Base-by-base conservation (phyloP, 2,113 vertebrate species). In the Enhydra lutris region DNA sequence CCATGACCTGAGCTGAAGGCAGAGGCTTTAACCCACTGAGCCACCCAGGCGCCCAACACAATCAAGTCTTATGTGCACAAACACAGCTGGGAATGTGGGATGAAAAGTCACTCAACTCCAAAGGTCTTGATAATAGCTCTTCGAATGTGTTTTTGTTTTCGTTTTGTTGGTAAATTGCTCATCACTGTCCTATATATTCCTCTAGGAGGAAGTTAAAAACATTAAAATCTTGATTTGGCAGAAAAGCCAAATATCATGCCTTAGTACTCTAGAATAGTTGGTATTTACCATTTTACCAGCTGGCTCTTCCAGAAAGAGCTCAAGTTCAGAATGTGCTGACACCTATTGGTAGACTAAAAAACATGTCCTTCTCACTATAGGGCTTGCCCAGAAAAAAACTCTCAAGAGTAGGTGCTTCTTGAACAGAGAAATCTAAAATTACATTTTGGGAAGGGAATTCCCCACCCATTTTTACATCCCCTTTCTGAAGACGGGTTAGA, bases 381-480 rank as follows among this genome's bases (percentile, higher is more conserved):
- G 23, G 36, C 45, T 95, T 88, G 65, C 4, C n/a, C 50, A 94
- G 52, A 89, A 94, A 89, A 93, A 93, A 67, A 95, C 55, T 59
- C 65, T 47, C 26, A 78, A 89, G 61, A 90, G 39, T n/a, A 74
- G 42, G 42, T 57, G 36, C 67, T 92, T 90, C 59, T 76, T 88
- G 23, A 95, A 83, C 8, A 31, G 21, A 31, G 39, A 94, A 74
- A 18, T 93, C 39, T 91, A 91, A 92, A 84, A 63, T 39, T 61
- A 94, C 52, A 92, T 94, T 93, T 94, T 50, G 87, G 52, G 81
- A 31, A 90, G 50, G 74, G 36, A 96, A 88, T 73, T 93, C 24
- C 63, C 91, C 93, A 24, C 20, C 34, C 69, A 50, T 78, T 26
- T 42, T 81, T 74, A 89, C 12, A 95, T 71, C 45, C 73, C 65